phyloP scores from a whole-genome alignment of 2,888 invertebrate genomes.

The Hemithea aestivaria region DNA sequence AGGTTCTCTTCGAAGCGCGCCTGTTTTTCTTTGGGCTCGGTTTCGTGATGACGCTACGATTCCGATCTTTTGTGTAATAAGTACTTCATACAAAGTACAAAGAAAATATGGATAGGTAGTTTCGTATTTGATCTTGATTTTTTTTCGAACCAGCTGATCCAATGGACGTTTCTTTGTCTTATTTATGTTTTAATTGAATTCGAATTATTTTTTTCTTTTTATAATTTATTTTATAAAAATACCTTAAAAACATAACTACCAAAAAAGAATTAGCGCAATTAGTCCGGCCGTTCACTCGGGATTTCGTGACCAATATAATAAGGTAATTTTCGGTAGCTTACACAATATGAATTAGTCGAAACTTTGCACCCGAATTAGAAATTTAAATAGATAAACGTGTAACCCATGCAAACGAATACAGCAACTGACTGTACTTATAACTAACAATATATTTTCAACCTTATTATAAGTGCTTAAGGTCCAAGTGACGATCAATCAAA shows the following conservation, averaged over 20 bases:
- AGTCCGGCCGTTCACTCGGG: no score
- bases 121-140: no score
- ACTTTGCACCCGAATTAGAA: slow-evolving; percentile 2
- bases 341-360: slow-evolving; percentile 1
- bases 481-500: slow-evolving; percentile 8
- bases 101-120: no score
- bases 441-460: neutral
- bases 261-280: no score
- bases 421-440: slow-evolving; percentile 4
- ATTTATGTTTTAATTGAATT: slow-evolving; percentile 4
- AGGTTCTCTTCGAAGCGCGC: slow-evolving; percentile 14
- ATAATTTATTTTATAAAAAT: no score
- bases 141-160: no score
- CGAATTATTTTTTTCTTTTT: neutral
- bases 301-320: no score
- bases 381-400: slow-evolving; percentile 12
- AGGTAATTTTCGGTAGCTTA: no score
- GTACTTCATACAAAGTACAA: no score
- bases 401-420: slow-evolving; percentile 11
- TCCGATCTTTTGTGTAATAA: no score
- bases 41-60: slow-evolving; percentile 2
- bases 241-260: no score
- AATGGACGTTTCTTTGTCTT: no score
- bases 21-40: slow-evolving; percentile 10
- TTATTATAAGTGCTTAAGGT: neutral